phyloP scores from a whole-genome alignment of 2,888 invertebrate genomes.

The Empis stercorea region DNA sequence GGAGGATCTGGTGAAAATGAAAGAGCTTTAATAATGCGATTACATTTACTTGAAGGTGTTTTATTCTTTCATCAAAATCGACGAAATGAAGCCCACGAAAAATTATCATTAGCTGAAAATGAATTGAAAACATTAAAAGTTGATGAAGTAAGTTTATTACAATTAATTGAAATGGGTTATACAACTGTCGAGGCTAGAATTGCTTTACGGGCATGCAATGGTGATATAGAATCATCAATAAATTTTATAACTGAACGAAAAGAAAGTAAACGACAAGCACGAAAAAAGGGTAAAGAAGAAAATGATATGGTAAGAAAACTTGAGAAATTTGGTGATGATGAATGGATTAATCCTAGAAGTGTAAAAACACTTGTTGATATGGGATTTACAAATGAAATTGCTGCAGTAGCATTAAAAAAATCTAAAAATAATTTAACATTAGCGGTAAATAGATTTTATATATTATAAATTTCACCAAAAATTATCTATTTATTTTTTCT shows the following conservation, averaged over 20 bases:
- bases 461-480: background rate
- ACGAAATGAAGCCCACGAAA: constrained; percentile 44
- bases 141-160: constrained; percentile 39
- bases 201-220: constrained; percentile 48
- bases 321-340: constrained; percentile 11
- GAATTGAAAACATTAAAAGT: constrained; percentile 53
- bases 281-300: constrained; percentile 41
- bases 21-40: constrained; percentile 58
- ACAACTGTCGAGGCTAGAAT: constrained; percentile 53
- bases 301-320: constrained; percentile 29
- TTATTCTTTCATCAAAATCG: constrained; percentile 65
- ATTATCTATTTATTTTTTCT: constrained; percentile 20
- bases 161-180: constrained; percentile 52
- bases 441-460: constrained; percentile 43
- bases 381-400: constrained; percentile 51
- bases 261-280: constrained; percentile 38
- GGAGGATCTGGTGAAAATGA: constrained; percentile 48
- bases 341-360: constrained; percentile 33
- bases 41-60: constrained; percentile 69
- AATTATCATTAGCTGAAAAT: constrained; percentile 47
- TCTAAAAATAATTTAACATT: constrained; percentile 55
- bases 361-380: constrained; percentile 45
- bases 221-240: constrained; percentile 48
- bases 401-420: constrained; percentile 47
- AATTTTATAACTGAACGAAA: constrained; percentile 47